These are phyloP conservation scores for Trypoxylon attenuatum DNA, from an alignment of 2,888 invertebrate species.

Conservation along the genomic window DNA sequence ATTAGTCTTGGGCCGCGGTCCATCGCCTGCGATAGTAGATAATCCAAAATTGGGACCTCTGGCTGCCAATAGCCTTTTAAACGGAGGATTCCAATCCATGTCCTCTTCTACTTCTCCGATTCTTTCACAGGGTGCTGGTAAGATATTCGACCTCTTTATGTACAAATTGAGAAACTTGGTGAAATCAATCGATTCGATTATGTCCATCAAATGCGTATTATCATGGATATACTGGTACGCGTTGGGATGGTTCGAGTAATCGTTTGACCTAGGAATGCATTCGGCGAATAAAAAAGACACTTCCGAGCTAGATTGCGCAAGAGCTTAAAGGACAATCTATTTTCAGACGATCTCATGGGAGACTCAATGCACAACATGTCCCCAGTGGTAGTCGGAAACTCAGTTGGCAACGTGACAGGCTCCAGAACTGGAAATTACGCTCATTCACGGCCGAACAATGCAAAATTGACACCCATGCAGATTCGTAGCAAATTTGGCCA, in stretches of 20 bases:
- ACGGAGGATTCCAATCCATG: conserved; percentile 75
- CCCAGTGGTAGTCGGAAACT: conserved; percentile 65
- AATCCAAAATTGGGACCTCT: conserved; percentile 65
- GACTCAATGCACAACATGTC: conserved; percentile 72
- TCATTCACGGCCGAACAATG: conserved; percentile 66
- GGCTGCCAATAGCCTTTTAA: conserved; percentile 72
- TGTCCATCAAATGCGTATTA: background rate
- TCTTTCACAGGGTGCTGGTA: conserved; percentile 74
- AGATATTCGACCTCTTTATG: conserved; percentile 8
- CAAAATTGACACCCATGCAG: conserved; percentile 89
- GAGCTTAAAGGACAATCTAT: too few relatives aligned
- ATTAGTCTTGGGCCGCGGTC: conserved; percentile 77
- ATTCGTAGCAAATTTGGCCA: conserved; percentile 95
- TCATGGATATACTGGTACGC: too few relatives aligned
- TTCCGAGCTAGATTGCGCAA: too few relatives aligned
- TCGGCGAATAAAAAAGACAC: too few relatives aligned
- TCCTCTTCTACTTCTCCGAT: conserved; percentile 81
- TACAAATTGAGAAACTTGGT: background rate
- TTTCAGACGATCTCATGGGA: conserved; percentile 69
- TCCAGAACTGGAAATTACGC: conserved; percentile 65
- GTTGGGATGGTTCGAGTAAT: too few relatives aligned
- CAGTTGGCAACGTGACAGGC: conserved; percentile 62
- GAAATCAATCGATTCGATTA: too few relatives aligned
- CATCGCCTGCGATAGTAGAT: conserved; percentile 79
- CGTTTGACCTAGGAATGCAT: too few relatives aligned